Evolutionary conservation across 2,888 invertebrate species (phyloP), one percentile per base, ranked within the genome.

Genomic region (Rhamnusium bicolor): DNA sequence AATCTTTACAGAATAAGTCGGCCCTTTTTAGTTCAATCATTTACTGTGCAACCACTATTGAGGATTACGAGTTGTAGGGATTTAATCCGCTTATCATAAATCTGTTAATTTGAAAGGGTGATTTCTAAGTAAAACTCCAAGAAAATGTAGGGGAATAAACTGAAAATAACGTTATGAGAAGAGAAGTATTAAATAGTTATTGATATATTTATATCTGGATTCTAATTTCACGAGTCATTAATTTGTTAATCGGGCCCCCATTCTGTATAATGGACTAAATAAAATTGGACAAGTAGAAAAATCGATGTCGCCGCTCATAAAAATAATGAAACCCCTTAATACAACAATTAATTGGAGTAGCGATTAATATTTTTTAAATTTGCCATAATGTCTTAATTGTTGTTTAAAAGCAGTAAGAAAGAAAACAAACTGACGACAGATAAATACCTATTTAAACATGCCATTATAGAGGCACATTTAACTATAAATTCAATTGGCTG

Each of bases 101-200:
- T 54, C 54, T 51, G 65, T 53, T 65, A 65, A 53, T 65, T 65
- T 54, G 53, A 65, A 61, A 61, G 53, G 32, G 53, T 65, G 65
- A 65, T 65, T 51, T 65, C 65, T 65, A 53, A 53, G 53, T 53
- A 65, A 54, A 65, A 16, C 18, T 51, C 14, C 49, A 12, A 32
- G 53, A 54, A 51, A 51, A 65, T 65, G 18, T 53, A 10, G 14
- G 21, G 19, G 65, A 27, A 65, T n/a, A 47, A 60, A 61, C 40
- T 21, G 40, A 40, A 40, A n/a, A 10, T 40, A 40, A 40, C n/a
- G 40, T 40, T n/a, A 40, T 24, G 3, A 24, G 24, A 24, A 2
- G 40, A 32, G 32, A 29, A 5, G 32, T 32, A 32, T 32, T 32
- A 32, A 32, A 32, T 32, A 12, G 32, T 32, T n/a, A 40, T 40